Conservation (phyloP, 2,797 vertebrate genomes). For the Argya squamiceps region DNA sequence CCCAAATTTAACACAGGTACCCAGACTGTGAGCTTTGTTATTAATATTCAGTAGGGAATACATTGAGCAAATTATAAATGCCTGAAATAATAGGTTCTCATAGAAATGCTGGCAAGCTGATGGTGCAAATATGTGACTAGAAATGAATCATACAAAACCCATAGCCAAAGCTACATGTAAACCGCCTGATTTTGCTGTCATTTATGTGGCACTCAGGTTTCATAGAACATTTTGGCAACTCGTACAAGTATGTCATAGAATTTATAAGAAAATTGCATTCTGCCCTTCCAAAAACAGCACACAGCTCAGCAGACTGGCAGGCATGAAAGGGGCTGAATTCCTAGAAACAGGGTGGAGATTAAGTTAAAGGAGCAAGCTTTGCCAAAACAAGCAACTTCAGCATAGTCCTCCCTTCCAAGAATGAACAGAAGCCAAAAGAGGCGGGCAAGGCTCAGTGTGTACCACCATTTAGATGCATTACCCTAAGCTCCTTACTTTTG, state of each 20-base stretch:
- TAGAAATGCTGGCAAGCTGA: not conserved
- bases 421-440: constrained; percentile 14
- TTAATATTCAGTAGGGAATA: not conserved
- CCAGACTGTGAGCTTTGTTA: not conserved
- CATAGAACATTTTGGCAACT: constrained; percentile 32
- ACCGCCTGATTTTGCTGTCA: not conserved
- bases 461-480: not conserved
- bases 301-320: constrained; percentile 38
- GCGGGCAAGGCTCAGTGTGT: not conserved
- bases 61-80: not conserved
- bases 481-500: not conserved
- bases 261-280: constrained; percentile 36
- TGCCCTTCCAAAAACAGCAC: constrained; percentile 52
- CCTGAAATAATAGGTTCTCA: constrained; percentile 1
- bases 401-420: constrained; percentile 21
- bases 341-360: constrained; percentile 58
- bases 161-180: constrained; percentile 3
- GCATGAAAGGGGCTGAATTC: constrained; percentile 47
- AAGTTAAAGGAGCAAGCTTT: constrained; percentile 23
- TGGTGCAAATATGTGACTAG: not conserved
- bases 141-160: not conserved
- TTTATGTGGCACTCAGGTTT: constrained; percentile 26
- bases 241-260: not conserved
- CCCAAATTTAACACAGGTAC: not conserved
- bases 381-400: constrained; percentile 57